These are phyloP conservation scores for Acomys russatus DNA, from an alignment of 2,797 vertebrate species.

Conservation along the genomic window DNA sequence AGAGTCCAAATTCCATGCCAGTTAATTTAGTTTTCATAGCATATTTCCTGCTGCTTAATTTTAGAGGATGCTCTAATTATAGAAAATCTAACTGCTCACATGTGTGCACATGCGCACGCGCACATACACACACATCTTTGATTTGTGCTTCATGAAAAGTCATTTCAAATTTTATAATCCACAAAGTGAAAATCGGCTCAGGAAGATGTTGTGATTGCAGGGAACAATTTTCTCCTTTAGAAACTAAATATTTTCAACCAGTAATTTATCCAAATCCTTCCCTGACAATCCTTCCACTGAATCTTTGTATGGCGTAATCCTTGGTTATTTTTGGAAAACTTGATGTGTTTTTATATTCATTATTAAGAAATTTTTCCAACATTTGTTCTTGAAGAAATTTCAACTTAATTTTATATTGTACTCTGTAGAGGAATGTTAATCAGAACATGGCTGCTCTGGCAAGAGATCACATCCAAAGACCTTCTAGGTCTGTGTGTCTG, in stretches of 20 bases:
- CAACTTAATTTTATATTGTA: constrained; percentile 32
- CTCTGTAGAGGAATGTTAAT: background rate
- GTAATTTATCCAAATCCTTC: constrained; percentile 33
- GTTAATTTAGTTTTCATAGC: constrained; percentile 18
- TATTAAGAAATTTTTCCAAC: constrained; percentile 9
- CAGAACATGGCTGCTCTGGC: no score
- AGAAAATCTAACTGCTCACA: constrained; percentile 37
- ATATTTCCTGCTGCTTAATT: constrained; percentile 68
- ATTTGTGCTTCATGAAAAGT: constrained; percentile 35
- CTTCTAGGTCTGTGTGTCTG: no score
- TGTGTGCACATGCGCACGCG: no score
- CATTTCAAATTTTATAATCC: constrained; percentile 36
- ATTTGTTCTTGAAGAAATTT: constrained; percentile 25
- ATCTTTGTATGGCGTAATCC: background rate
- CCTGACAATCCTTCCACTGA: background rate
- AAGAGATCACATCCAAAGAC: no score
- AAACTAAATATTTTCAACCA: constrained; percentile 54
- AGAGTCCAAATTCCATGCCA: constrained; percentile 24
- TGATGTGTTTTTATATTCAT: constrained; percentile 12
- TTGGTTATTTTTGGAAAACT: constrained; percentile 40
- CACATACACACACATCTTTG: background rate
- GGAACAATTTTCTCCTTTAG: constrained; percentile 41
- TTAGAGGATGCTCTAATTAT: constrained; percentile 55
- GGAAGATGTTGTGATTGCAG: constrained; percentile 46
- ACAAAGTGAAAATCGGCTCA: constrained; percentile 49